Base-by-base conservation (phyloP, 1,140 invertebrate species). In the Leptinotarsa defecta region DNA sequence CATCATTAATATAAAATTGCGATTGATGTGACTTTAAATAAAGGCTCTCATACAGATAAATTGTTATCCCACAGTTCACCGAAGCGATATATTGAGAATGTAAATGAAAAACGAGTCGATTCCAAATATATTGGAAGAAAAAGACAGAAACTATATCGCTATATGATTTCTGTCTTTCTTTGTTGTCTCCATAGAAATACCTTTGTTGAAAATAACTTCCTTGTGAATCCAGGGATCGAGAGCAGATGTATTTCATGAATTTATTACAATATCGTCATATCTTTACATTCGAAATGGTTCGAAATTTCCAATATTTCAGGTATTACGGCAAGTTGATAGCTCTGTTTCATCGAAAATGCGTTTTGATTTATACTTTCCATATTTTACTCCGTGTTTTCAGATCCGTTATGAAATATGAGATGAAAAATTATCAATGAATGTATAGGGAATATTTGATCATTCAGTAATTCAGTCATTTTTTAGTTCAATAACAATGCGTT, bases 241-340 rank as follows among this genome's bases (percentile, higher is more conserved):
- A 57, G 52, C 52, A 57, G 52, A 57, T 57, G 52, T 57, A 57
- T 57, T 57, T 57, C 4, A 57, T 19, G n/a, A 57, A 57, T 57
- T 57, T 57, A 57, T 57, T 15, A 19, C 52, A 57, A 57, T 4
- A 57, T 57, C 17, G 17, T 15, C 52, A 57, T 57, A 57, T 57
- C 52, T 57, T 57, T 15, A 57, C n/a, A 57, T 57, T 57, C 17
- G n/a, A 19, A 57, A 19, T 8, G 15, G 6, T 57, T 57, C 3
- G 13, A 8, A 19, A 57, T 57, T 57, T 57, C 52, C n/a, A 57
- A 57, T 57, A 57, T 57, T 57, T 19, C 52, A 57, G 52, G 52
- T 57, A 57, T 57, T 57, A 19, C 17, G 6, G 52, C 13, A 57
- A 57, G n/a, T 19, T 57, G 52, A 57, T n/a, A 57, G 52, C 52